phyloP scores from a whole-genome alignment of 2,113 vertebrate species.

The Charadrius vociferus region DNA sequence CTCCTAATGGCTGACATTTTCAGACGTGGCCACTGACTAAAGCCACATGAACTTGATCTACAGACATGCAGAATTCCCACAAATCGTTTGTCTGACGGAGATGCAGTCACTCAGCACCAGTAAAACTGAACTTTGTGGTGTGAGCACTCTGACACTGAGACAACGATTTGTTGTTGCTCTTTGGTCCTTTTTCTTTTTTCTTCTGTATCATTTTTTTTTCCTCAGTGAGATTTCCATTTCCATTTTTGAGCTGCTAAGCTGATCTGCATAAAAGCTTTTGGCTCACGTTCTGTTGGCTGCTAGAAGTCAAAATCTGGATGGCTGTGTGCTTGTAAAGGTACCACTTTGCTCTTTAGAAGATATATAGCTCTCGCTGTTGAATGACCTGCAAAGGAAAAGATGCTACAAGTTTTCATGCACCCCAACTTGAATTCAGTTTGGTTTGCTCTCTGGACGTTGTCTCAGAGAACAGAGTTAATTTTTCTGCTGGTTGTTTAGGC shows the following conservation, averaged over 20 bases:
- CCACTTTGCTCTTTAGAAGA: neutral
- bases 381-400: neutral
- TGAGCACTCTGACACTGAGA: neutral
- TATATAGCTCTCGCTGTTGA: neutral
- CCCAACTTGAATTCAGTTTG: neutral
- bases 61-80: neutral
- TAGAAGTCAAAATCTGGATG: neutral
- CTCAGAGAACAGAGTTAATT: neutral
- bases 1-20: accelerated
- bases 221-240: neutral
- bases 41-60: neutral
- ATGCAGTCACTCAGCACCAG: neutral
- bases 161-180: neutral
- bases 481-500: neutral
- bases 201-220: neutral
- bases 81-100: neutral
- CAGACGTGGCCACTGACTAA: neutral
- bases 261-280: neutral
- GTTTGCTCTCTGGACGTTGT: neutral
- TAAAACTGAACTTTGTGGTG: neutral
- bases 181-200: neutral
- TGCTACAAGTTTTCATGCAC: neutral
- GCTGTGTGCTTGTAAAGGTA: neutral
- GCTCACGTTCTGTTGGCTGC: neutral
- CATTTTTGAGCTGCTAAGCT: neutral